Base-by-base conservation (phyloP, 2,113 vertebrate species). In the Muntiacus reevesi region DNA sequence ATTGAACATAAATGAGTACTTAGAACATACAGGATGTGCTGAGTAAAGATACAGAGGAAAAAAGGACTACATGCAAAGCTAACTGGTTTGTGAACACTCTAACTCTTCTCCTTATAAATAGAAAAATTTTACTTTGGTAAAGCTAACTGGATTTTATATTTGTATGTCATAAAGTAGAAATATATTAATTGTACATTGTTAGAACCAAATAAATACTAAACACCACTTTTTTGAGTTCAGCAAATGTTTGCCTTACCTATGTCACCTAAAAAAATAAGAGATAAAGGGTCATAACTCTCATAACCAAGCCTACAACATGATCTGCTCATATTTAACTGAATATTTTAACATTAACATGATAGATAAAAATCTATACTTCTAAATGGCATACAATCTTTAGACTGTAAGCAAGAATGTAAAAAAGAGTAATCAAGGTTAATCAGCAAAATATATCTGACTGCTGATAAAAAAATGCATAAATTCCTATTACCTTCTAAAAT, bases 321-420 rank as follows among this genome's bases (percentile, higher is more conserved):
- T 94, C 85, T 55, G 36, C 52, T 93, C 84, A 82, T 0, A n/a
- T 96, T 85, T 93, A 71, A 64, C 57, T 92, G 64, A 92, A 82
- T 97, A 97, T 97, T 85, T 98, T 71, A 90, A 43, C n/a, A 71
- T 81, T 97, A 94, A 79, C 14, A 86, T 74, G 33, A 94, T 50
- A 85, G 40, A 98, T 97, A 95, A 50, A 91, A 60, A 96, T 71
- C 33, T 95, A 36, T 55, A 92, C 28, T 96, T 91, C 40, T 82
- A 96, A 88, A 59, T 40, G 91, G n/a, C 16, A 87, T 52, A 81
- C 52, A 40, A 94, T 74, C 52, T 92, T 90, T 21, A 81, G 55
- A 76, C 40, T 94, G 45, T 74, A 85, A 90, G 74, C 11, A 74
- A n/a, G 40, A 85, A 87, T 89, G 12, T 79, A 87, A 92, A 82